These are phyloP conservation scores for Falco berigora DNA, from an alignment of 2,797 vertebrate species.

Conservation along the genomic window DNA sequence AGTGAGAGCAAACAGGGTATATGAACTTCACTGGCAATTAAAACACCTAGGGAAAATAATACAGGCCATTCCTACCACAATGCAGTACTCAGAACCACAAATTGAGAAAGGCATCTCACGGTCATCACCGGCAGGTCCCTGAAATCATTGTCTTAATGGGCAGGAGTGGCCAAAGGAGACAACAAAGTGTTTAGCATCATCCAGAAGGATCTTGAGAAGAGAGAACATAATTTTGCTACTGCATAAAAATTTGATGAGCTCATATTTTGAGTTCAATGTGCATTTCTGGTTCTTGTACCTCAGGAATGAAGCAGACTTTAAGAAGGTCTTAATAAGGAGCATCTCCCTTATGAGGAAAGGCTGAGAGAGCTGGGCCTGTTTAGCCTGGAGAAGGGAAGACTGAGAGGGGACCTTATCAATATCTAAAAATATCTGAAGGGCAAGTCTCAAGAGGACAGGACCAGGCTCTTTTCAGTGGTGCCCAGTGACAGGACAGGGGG, in stretches of 20 bases:
- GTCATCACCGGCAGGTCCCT: not conserved
- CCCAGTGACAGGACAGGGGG: too few species aligned
- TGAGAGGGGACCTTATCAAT: too few species aligned
- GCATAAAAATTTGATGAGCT: not conserved
- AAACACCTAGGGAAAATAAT: not conserved
- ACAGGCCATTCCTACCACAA: not conserved
- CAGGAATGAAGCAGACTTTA: not conserved
- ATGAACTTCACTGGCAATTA: not conserved
- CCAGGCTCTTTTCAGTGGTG: too few species aligned
- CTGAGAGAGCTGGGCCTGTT: too few species aligned
- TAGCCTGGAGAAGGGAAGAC: too few species aligned
- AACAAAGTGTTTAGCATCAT: not conserved
- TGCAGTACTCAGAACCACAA: not conserved
- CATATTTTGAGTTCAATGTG: not conserved
- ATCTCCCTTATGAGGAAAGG: too few species aligned
- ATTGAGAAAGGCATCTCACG: not conserved
- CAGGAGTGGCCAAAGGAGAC: not conserved
- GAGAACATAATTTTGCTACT: not conserved
- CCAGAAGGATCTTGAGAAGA: not conserved
- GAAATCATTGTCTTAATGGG: not conserved
- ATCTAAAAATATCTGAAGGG: too few species aligned
- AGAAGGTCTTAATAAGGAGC: not conserved
- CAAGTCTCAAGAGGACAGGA: too few species aligned
- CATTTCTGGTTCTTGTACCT: not conserved
- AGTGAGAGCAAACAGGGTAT: not conserved